These are phyloP conservation scores for Drosophila atripex DNA, from an alignment of 2,888 invertebrate species.

Conservation along the genomic window DNA sequence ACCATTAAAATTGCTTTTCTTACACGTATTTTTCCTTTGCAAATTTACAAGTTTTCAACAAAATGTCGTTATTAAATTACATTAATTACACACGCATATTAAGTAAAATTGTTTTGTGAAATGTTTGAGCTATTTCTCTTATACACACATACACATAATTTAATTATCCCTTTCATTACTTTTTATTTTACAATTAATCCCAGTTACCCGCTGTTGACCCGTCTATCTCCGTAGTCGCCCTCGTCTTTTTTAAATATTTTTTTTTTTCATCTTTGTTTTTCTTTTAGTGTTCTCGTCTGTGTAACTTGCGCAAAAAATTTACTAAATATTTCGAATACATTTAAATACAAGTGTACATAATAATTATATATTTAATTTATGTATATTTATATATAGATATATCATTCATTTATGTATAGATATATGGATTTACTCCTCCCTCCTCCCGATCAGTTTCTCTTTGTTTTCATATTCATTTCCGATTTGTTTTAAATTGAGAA, in stretches of 20 bases:
- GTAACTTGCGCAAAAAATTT: constrained; percentile 80
- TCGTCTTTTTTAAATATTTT: constrained; percentile 22
- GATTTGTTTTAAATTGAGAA: constrained; percentile 34
- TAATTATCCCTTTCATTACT: constrained; percentile 39
- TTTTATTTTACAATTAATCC: constrained; percentile 61
- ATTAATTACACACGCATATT: constrained; percentile 64
- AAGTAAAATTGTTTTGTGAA: constrained; percentile 70
- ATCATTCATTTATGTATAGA: constrained; percentile 63
- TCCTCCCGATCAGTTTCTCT: background rate
- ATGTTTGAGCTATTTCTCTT: constrained; percentile 69
- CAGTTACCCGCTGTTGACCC: constrained; percentile 68
- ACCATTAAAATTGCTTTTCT: constrained; percentile 84
- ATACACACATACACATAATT: constrained; percentile 63
- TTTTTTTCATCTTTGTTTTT: constrained; percentile 23
- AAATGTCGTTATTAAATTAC: constrained; percentile 59
- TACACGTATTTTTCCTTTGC: constrained; percentile 83
- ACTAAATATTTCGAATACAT: constrained; percentile 81
- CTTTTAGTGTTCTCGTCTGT: constrained; percentile 45
- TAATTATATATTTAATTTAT: constrained; percentile 76
- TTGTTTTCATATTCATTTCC: constrained; percentile 2
- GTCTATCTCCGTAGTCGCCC: constrained; percentile 44
- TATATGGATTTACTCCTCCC: constrained; percentile 54
- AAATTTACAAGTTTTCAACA: constrained; percentile 80
- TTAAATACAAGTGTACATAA: constrained; percentile 80
- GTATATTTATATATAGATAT: constrained; percentile 68